Evolutionary conservation across 1,140 invertebrate genomes (phyloP).

Genomic region (Yoshiicerus persimilis): DNA sequence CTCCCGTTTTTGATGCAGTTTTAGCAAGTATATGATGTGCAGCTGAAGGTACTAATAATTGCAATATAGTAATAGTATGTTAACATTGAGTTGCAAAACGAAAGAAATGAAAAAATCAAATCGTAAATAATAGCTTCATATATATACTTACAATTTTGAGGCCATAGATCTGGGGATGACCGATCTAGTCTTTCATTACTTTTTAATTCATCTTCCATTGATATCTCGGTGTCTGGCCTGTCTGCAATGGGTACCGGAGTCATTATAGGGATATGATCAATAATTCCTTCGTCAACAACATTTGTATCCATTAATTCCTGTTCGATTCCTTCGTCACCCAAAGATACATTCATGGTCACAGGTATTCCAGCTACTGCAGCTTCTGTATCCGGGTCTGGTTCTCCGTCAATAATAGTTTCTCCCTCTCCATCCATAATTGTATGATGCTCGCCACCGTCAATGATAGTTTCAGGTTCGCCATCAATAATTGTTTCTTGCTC

Average conservation of each 20-base stretch:
- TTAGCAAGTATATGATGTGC: slow-evolving; percentile 48
- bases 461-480: background rate
- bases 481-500: background rate
- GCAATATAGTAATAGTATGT: background rate
- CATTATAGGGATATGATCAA: background rate
- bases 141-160: slow-evolving; percentile 87
- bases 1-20: slow-evolving; percentile 46
- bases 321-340: background rate
- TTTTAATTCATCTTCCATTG: slow-evolving; percentile 48
- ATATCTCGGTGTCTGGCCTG: slow-evolving; percentile 39
- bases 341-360: slow-evolving; percentile 1
- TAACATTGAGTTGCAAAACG: background rate
- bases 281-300: slow-evolving; percentile 9
- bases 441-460: background rate
- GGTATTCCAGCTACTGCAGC: slow-evolving; percentile 24
- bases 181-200: slow-evolving; percentile 87
- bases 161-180: slow-evolving; percentile 89
- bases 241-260: background rate
- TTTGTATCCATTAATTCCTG: slow-evolving; percentile 16
- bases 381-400: slow-evolving; percentile 6
- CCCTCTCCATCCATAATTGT: background rate
- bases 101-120: too few relatives aligned
- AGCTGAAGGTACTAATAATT: slow-evolving; percentile 43
- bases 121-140: too few relatives aligned
- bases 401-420: background rate